Conservation (phyloP, 2,888 invertebrate species). For the Acholoe squamosa region DNA sequence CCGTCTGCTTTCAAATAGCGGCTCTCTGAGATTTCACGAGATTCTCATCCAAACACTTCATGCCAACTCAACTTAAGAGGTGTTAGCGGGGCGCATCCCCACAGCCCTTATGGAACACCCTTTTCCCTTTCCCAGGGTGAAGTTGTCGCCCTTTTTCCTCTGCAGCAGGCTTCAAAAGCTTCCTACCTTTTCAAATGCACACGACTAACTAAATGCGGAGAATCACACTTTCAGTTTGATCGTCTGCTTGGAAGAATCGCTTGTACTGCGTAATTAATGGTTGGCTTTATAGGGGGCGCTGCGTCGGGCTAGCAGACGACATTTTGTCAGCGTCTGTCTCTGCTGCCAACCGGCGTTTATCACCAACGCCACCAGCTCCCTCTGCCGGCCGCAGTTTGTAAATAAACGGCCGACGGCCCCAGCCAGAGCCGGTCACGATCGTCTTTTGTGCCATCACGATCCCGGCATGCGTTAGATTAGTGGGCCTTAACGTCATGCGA, state of each 20-base stretch:
- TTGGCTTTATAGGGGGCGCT: constrained; percentile 2
- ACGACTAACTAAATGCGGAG: constrained; percentile 61
- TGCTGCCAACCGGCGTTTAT: not conserved
- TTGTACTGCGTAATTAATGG: constrained; percentile 59
- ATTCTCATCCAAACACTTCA: constrained; percentile 55
- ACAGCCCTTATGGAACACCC: not conserved
- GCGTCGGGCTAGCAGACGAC: constrained; percentile 33
- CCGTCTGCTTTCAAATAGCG: constrained; percentile 34
- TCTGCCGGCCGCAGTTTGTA: constrained; percentile 52
- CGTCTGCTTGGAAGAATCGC: constrained; percentile 36
- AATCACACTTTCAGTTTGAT: constrained; percentile 52
- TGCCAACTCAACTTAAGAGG: constrained; percentile 51
- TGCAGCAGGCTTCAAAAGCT: constrained; percentile 45
- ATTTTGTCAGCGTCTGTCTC: constrained; percentile 31
- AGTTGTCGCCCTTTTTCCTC: constrained; percentile 31
- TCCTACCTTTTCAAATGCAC: constrained; percentile 54
- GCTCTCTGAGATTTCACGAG: constrained; percentile 50
- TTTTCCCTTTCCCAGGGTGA: not conserved
- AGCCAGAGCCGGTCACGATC: not conserved
- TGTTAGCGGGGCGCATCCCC: not conserved
- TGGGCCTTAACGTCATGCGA: constrained; percentile 36
- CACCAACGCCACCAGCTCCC: constrained; percentile 40
- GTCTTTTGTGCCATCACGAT: constrained; percentile 56
- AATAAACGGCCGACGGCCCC: constrained; percentile 43
- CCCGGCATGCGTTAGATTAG: constrained; percentile 14